Conservation (phyloP, 2,113 vertebrate genomes). For the Lasiurus borealis region DNA sequence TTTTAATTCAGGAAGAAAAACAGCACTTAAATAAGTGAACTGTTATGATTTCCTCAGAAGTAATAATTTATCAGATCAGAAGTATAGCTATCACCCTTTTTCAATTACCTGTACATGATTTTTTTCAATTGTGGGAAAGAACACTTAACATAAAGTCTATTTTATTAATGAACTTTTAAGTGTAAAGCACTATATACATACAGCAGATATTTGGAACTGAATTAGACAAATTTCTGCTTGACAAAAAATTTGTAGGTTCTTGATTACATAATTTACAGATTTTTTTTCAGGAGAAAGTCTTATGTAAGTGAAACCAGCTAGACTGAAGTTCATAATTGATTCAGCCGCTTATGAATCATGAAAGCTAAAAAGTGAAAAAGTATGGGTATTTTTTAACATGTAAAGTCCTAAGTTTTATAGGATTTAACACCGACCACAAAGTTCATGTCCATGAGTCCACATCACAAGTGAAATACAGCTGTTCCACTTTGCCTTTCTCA, state of each 20-base stretch:
- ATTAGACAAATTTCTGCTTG: slow-evolving; percentile 34
- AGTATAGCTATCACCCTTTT: not conserved
- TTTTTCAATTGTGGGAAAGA: not conserved
- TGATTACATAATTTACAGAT: slow-evolving; percentile 79
- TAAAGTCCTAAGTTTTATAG: slow-evolving; percentile 77
- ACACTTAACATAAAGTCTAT: not conserved
- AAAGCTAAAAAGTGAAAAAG: slow-evolving; percentile 81
- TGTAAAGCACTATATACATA: not conserved
- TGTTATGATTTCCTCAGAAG: not conserved
- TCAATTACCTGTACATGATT: not conserved
- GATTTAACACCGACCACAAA: slow-evolving; percentile 79
- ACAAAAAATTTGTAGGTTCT: slow-evolving; percentile 79
- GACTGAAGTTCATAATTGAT: slow-evolving; percentile 85
- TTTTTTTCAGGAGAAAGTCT: slow-evolving; percentile 80
- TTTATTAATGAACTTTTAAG: not conserved
- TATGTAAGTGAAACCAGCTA: slow-evolving; percentile 80
- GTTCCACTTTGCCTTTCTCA: slow-evolving; percentile 76
- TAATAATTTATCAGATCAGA: not conserved
- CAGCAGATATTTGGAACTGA: not conserved
- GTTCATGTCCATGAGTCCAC: slow-evolving; percentile 69
- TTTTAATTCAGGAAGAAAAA: not conserved
- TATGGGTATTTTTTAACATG: slow-evolving; percentile 81
- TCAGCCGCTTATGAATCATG: slow-evolving; percentile 82
- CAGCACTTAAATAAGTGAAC: not conserved
- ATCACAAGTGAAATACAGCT: slow-evolving; percentile 71